phyloP scores from a whole-genome alignment of 2,888 invertebrate species.

The Zygogramma bicolorata region DNA sequence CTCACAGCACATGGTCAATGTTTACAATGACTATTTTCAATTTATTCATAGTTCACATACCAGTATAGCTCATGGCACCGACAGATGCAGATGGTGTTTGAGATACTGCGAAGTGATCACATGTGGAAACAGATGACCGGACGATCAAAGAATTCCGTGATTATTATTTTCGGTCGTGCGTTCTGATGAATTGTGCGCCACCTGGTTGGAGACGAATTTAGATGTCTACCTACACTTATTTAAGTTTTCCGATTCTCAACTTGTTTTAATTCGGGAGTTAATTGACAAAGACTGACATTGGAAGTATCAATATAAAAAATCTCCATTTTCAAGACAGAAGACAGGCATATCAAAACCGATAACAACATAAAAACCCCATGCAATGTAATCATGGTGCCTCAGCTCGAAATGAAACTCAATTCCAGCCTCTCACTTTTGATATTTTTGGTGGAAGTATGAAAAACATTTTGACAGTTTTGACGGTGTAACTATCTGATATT shows the following conservation, averaged over 20 bases:
- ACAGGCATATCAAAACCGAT: no score
- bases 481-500: no score
- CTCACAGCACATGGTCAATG: constrained; percentile 40
- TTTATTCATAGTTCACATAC: constrained; percentile 38
- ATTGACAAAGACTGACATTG: background rate
- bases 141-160: constrained; percentile 17
- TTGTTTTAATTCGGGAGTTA: background rate
- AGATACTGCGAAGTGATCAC: constrained; percentile 32
- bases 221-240: background rate
- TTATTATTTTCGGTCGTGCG: background rate
- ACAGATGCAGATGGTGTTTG: constrained; percentile 36
- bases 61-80: constrained; percentile 15
- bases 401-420: no score
- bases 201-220: constrained; percentile 1
- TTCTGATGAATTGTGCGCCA: background rate
- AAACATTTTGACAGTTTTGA: no score
- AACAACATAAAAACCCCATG: no score
- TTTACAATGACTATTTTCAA: constrained; percentile 42
- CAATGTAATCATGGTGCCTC: no score
- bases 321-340: no score
- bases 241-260: background rate
- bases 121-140: constrained; percentile 33
- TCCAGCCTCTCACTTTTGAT: no score
- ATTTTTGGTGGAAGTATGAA: no score
- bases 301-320: background rate